These are phyloP conservation scores for Drosophila ambigua DNA, from an alignment of 1,140 invertebrate genomes.

Conservation along the genomic window DNA sequence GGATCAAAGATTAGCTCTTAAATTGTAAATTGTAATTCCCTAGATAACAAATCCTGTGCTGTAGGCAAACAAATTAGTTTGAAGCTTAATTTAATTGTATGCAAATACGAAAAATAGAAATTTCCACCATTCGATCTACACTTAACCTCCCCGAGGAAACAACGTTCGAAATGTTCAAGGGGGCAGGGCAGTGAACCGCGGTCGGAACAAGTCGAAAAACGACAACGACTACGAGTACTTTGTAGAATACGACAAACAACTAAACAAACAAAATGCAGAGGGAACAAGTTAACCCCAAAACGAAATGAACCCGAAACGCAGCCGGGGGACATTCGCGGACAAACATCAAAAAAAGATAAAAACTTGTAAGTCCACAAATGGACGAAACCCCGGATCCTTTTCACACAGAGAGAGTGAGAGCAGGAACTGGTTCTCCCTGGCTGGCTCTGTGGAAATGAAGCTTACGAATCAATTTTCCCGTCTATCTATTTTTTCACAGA, in stretches of 20 bases:
- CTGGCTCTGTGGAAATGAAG: constrained; percentile 25
- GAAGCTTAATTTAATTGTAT: constrained; percentile 40
- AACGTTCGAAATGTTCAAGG: constrained; percentile 15
- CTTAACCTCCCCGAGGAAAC: constrained; percentile 30
- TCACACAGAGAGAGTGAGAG: constrained; percentile 28
- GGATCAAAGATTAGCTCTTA: constrained; percentile 14
- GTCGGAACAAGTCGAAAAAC: constrained; percentile 47
- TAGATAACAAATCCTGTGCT: constrained; percentile 16
- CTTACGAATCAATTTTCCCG: constrained; percentile 61
- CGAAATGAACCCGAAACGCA: constrained; percentile 36
- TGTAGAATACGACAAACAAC: constrained; percentile 34
- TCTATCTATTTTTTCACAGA: constrained; percentile 49
- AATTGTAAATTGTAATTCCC: constrained; percentile 11
- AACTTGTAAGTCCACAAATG: constrained; percentile 55
- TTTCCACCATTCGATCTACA: constrained; percentile 34
- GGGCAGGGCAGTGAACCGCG: constrained; percentile 41
- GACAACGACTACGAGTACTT: constrained; percentile 10
- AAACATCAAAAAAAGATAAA: constrained; percentile 55
- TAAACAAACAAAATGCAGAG: constrained; percentile 53
- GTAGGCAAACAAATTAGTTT: constrained; percentile 42
- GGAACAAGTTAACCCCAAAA: constrained; percentile 52
- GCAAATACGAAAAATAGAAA: constrained; percentile 24
- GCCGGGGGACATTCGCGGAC: constrained; percentile 31
- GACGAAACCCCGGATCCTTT: constrained; percentile 23
- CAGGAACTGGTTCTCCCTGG: constrained; percentile 42